Conservation (phyloP, 1,140 invertebrate species). For the Rhagoletis pomonella region DNA sequence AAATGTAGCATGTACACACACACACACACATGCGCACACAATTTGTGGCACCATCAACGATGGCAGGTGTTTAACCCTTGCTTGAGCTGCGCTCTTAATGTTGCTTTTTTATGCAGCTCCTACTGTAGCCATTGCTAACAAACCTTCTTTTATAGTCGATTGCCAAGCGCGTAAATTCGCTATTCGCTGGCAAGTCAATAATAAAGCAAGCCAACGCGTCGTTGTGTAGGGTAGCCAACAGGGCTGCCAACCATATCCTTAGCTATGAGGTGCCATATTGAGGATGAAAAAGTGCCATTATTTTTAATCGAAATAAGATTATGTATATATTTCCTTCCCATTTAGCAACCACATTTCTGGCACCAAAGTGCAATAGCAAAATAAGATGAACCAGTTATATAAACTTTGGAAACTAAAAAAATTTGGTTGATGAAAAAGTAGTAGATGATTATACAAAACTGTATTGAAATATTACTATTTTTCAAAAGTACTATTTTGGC, state of each 20-base stretch:
- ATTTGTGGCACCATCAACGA: conserved; percentile 5
- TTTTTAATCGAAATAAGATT: too few relatives aligned
- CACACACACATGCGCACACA: background rate
- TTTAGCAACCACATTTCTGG: too few relatives aligned
- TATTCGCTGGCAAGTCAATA: background rate
- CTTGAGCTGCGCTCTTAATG: background rate
- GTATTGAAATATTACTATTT: too few relatives aligned
- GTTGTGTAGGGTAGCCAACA: background rate
- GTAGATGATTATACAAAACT: too few relatives aligned
- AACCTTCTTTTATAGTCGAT: background rate
- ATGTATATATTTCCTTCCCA: too few relatives aligned
- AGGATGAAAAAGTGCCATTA: too few relatives aligned
- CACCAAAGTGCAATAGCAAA: too few relatives aligned
- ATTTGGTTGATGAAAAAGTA: too few relatives aligned
- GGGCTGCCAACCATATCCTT: background rate
- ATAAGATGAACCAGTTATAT: too few relatives aligned
- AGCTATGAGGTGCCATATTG: too few relatives aligned
- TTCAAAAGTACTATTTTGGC: too few relatives aligned
- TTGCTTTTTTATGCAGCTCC: background rate
- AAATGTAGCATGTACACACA: background rate
- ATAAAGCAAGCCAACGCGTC: background rate
- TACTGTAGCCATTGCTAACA: background rate
- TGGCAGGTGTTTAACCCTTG: conserved; percentile 50
- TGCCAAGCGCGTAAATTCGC: conserved; percentile 17
- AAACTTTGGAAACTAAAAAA: too few relatives aligned